Percentiles rank a stretch among this genome's conserved stretches.
Evolutionary conservation across 2,797 vertebrate genomes (phyloP).

Genomic region (Silurus lanzhouensis): DNA sequence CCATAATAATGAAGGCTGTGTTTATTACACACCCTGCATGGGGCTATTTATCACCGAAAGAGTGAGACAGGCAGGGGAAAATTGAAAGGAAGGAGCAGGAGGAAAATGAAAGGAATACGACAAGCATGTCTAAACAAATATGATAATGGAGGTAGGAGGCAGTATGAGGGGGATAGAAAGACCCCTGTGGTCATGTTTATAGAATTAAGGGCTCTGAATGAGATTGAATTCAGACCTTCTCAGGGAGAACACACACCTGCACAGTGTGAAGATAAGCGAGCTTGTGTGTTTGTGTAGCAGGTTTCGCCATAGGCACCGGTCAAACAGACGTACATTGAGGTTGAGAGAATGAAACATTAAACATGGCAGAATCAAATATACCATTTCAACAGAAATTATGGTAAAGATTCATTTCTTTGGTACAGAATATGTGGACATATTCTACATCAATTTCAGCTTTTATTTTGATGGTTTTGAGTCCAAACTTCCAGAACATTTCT

Average conservation of each 20-base stretch:
- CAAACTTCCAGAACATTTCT: neutral
- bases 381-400: neutral
- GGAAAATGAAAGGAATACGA: slow-evolving; percentile 14
- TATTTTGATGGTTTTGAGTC: neutral
- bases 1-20: slow-evolving; percentile 48
- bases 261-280: neutral
- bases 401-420: no score
- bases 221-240: slow-evolving; percentile 27
- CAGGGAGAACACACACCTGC: neutral
- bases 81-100: neutral
- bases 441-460: neutral
- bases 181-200: slow-evolving; percentile 15
- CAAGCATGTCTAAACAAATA: slow-evolving; percentile 32
- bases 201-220: slow-evolving; percentile 2
- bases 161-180: neutral
- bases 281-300: neutral
- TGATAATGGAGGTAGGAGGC: slow-evolving; percentile 22
- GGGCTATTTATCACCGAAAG: slow-evolving; percentile 43
- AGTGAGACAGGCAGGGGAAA: neutral
- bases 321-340: slow-evolving; percentile 3
- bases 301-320: no score
- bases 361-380: slow-evolving; percentile 34
- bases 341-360: slow-evolving; percentile 42
- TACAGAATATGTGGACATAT: neutral
- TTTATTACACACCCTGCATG: slow-evolving; percentile 49